These are phyloP conservation scores for Rhadinocentrus ornatus DNA, from an alignment of 2,797 vertebrate species.

Conservation along the genomic window DNA sequence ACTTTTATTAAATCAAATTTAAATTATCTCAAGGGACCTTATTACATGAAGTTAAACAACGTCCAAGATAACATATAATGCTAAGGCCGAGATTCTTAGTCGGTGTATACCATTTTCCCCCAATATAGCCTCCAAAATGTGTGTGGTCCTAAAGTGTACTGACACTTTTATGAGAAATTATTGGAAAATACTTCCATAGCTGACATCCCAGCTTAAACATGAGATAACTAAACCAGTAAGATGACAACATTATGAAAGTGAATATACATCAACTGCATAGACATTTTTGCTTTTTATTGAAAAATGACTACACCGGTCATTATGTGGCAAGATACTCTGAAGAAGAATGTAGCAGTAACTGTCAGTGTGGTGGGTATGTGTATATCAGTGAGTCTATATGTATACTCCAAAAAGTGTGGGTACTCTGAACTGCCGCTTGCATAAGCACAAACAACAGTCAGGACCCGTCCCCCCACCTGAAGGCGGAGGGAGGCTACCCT, in stretches of 20 bases:
- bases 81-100: too few species aligned
- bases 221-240: neutral
- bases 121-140: neutral
- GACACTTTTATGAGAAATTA: neutral
- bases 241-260: neutral
- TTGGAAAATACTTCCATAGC: neutral
- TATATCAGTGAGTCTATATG: conserved; percentile 22
- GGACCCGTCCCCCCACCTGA: too few species aligned
- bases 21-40: too few species aligned
- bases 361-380: conserved; percentile 23
- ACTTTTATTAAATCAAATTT: too few species aligned
- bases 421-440: too few species aligned
- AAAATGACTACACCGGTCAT: conserved; percentile 56
- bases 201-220: neutral
- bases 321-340: conserved; percentile 58
- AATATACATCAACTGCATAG: neutral
- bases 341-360: conserved; percentile 51
- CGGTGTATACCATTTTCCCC: neutral
- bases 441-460: too few species aligned
- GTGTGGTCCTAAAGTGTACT: neutral
- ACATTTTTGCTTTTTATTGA: conserved; percentile 66
- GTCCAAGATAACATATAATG: too few species aligned
- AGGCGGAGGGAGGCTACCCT: too few species aligned
- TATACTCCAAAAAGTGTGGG: too few species aligned
- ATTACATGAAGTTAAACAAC: too few species aligned